Conservation (phyloP, 2,888 invertebrate species). For the Exocentrus adspersus region DNA sequence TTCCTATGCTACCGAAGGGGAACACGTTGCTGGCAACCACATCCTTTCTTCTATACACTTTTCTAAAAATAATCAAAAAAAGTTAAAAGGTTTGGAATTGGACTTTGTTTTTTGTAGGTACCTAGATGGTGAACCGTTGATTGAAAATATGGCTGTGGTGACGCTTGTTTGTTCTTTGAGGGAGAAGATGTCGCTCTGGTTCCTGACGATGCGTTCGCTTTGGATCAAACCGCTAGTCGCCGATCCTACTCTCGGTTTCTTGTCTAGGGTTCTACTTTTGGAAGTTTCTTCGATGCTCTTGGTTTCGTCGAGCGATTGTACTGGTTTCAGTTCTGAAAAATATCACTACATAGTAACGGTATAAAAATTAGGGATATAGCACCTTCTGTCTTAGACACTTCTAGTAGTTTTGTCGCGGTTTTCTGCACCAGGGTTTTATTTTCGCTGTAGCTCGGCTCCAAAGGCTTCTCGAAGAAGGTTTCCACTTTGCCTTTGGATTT, state of each 20-base stretch:
- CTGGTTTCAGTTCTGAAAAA: not conserved
- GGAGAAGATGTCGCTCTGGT: constrained; percentile 54
- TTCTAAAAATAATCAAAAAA: no score
- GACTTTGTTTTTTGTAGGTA: no score
- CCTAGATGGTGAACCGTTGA: constrained; percentile 45
- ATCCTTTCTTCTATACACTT: constrained; percentile 31
- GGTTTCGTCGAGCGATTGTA: not conserved
- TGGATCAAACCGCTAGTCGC: constrained; percentile 20
- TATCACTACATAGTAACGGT: not conserved
- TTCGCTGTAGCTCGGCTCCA: not conserved
- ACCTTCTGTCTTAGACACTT: no score
- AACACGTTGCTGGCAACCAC: constrained; percentile 19
- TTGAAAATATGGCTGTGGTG: constrained; percentile 47
- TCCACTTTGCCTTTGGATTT: constrained; percentile 5
- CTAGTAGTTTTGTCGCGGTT: not conserved
- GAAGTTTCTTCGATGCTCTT: not conserved
- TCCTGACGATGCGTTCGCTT: constrained; percentile 37
- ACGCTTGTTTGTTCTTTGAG: constrained; percentile 41
- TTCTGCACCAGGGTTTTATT: not conserved
- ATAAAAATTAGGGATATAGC: no score
- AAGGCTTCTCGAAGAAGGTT: not conserved
- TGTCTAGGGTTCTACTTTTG: not conserved
- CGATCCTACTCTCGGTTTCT: no score
- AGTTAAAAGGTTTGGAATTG: no score
- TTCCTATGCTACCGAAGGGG: constrained; percentile 17